phyloP scores from a whole-genome alignment of 2,797 vertebrate genomes.

The Phoxinus dragarum region DNA sequence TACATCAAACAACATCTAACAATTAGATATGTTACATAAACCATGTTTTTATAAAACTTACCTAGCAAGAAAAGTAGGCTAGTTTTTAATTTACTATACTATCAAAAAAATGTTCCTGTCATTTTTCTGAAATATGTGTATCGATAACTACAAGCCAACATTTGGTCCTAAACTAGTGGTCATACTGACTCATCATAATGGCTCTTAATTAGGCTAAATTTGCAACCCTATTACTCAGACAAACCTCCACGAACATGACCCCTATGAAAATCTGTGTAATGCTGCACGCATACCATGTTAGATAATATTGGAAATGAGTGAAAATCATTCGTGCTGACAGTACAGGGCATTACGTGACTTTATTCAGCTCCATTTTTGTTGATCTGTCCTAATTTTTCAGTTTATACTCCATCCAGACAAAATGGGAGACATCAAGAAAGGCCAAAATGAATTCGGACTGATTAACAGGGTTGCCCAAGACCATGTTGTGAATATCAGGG shows the following conservation, averaged over 20 bases:
- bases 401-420: slow-evolving; percentile 59
- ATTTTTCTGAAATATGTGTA: neutral
- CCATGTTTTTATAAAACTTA: neutral
- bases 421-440: slow-evolving; percentile 60
- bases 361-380: slow-evolving; percentile 71
- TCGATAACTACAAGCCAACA: neutral
- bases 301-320: slow-evolving; percentile 52
- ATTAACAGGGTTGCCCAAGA: slow-evolving; percentile 53
- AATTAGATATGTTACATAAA: neutral
- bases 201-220: neutral
- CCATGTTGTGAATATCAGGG: slow-evolving; percentile 41
- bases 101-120: neutral
- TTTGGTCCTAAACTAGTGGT: neutral
- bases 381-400: slow-evolving; percentile 62
- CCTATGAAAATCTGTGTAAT: neutral
- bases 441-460: slow-evolving; percentile 63
- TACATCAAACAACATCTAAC: neutral
- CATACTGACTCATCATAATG: neutral
- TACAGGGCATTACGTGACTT: slow-evolving; percentile 64
- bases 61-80: neutral
- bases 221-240: slow-evolving; percentile 8
- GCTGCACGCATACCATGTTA: slow-evolving; percentile 55
- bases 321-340: slow-evolving; percentile 50
- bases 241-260: neutral
- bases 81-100: neutral